Evolutionary conservation across 2,797 vertebrate species (phyloP).

Genomic region (Sebastes nivosus): DNA sequence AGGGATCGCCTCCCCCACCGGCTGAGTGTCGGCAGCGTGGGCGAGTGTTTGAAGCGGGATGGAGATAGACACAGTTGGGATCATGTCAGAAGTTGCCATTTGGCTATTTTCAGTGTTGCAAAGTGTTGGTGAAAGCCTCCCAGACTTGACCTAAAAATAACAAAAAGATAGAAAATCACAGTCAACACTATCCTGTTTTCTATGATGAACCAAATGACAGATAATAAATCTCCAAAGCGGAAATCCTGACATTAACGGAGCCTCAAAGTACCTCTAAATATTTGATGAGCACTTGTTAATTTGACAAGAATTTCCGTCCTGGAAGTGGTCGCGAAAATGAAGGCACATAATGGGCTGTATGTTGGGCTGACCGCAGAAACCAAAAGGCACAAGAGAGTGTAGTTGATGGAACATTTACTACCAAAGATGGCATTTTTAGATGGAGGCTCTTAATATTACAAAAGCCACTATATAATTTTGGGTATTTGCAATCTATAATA

Average conservation of each 20-base stretch:
- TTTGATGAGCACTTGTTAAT: constrained; percentile 69
- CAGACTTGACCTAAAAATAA: constrained; percentile 61
- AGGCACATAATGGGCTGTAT: constrained; percentile 40
- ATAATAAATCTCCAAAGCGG: constrained; percentile 21
- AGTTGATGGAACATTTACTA: constrained; percentile 16
- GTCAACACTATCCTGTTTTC: constrained; percentile 3
- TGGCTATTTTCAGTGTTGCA: constrained; percentile 61
- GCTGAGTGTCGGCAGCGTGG: constrained; percentile 54
- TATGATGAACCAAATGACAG: constrained; percentile 3
- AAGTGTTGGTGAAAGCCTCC: constrained; percentile 36
- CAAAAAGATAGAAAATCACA: constrained; percentile 4
- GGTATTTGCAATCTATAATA: background rate
- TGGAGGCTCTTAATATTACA: background rate
- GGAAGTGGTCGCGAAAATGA: constrained; percentile 54
- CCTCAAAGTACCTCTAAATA: constrained; percentile 62
- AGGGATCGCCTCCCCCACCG: constrained; percentile 54
- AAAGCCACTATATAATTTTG: background rate
- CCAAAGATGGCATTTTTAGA: background rate
- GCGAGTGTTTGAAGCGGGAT: constrained; percentile 74
- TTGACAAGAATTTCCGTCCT: constrained; percentile 52
- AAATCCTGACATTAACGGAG: constrained; percentile 27
- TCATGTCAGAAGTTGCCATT: constrained; percentile 53
- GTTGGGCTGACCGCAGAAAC: constrained; percentile 21
- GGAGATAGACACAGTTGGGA: constrained; percentile 74
- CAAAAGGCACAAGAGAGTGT: background rate